Evolutionary conservation across 2,888 invertebrate genomes (phyloP).

Genomic region (Eretmocerus hayati): DNA sequence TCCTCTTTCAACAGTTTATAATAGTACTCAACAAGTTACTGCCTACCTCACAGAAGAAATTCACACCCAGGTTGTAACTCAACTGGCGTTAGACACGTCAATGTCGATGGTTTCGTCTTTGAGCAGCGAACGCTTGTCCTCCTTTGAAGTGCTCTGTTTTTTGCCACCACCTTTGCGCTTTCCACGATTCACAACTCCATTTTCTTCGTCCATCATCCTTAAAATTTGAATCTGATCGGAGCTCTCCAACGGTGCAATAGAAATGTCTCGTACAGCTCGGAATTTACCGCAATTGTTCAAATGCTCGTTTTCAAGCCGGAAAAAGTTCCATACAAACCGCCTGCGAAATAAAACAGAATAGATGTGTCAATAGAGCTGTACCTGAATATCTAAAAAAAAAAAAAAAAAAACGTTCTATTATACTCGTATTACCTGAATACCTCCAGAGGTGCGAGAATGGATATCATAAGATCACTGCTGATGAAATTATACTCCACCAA

Average conservation of each 20-base stretch:
- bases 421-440: constrained; percentile 65
- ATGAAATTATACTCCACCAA: constrained; percentile 72
- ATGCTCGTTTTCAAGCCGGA: constrained; percentile 98
- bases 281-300: constrained; percentile 99
- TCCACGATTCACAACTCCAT: constrained; percentile 73
- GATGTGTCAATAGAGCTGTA: not conserved
- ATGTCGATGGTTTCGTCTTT: constrained; percentile 44
- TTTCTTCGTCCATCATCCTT: constrained; percentile 91
- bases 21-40: too few relatives aligned
- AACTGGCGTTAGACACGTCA: constrained; percentile 43
- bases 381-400: not conserved
- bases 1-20: too few relatives aligned
- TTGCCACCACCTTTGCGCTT: constrained; percentile 48
- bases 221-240: constrained; percentile 85
- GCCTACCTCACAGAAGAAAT: too few relatives aligned
- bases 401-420: not conserved
- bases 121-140: constrained; percentile 48
- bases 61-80: too few relatives aligned
- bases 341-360: constrained; percentile 49
- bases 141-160: constrained; percentile 41
- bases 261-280: constrained; percentile 95
- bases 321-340: constrained; percentile 98
- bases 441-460: constrained; percentile 77
- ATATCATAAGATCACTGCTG: constrained; percentile 74
- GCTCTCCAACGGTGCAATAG: constrained; percentile 87